A percentile compares a stretch with the other conserved stretches of the same genome.
phyloP scores from a whole-genome alignment of 1,140 invertebrate genomes.

The Lysiphlebus fabarum region DNA sequence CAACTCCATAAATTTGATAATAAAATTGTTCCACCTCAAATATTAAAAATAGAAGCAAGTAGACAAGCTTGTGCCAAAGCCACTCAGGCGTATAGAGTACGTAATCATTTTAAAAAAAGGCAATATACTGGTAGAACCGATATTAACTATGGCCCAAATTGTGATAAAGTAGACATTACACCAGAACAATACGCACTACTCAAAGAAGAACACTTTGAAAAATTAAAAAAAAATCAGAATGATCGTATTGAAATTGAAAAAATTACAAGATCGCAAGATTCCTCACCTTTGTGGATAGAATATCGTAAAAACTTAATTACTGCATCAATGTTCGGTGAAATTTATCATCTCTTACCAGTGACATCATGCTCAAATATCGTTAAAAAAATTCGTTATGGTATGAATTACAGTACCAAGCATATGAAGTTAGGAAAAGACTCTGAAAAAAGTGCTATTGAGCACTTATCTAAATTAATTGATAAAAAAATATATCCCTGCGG shows the following conservation, averaged over 20 bases:
- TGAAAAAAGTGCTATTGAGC: not conserved
- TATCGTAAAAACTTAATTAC: conserved; percentile 3
- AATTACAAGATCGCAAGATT: too few species aligned
- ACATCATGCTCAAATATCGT: conserved; percentile 14
- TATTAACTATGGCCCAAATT: conserved; percentile 26
- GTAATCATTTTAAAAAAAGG: conserved; percentile 20
- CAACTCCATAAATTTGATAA: conserved; percentile 6
- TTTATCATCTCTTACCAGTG: not conserved
- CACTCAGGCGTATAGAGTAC: conserved; percentile 33
- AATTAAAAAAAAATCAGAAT: conserved; percentile 17
- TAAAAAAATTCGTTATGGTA: not conserved
- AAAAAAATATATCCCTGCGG: conserved; percentile 34
- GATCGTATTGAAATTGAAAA: conserved; percentile 22
- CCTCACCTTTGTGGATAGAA: not conserved
- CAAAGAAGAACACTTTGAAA: conserved; percentile 9
- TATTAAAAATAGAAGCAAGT: conserved; percentile 22
- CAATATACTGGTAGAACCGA: conserved; percentile 18
- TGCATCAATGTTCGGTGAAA: conserved; percentile 11
- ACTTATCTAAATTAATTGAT: not conserved
- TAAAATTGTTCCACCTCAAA: conserved; percentile 12
- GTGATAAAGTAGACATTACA: conserved; percentile 22
- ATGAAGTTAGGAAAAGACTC: not conserved
- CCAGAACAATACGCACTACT: conserved; percentile 4
- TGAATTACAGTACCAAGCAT: not conserved
- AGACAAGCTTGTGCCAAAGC: conserved; percentile 25